phyloP scores from a whole-genome alignment of 1,140 invertebrate species.

The Euglossa dilemma region DNA sequence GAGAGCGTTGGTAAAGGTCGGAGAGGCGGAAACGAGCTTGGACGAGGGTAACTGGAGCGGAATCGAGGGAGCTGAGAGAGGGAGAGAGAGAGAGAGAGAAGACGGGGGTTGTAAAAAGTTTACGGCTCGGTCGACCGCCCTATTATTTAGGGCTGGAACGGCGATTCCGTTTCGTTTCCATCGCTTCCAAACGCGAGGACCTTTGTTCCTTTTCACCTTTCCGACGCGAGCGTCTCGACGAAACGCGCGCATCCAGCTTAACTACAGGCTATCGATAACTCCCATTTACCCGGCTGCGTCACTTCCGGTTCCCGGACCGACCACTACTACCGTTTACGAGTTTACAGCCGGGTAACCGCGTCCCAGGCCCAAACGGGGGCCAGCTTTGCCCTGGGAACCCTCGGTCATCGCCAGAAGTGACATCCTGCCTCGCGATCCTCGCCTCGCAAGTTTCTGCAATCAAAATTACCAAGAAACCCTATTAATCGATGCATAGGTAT shows the following conservation, averaged over 20 bases:
- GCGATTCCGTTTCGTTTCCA: constrained; percentile 43
- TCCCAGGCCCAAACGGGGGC: neutral
- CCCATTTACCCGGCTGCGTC: constrained; percentile 75
- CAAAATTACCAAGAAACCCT: no score
- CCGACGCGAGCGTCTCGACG: neutral
- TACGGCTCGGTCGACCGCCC: constrained; percentile 61
- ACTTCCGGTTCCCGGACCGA: constrained; percentile 76
- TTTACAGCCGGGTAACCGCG: constrained; percentile 68
- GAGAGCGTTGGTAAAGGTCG: neutral
- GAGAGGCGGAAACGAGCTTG: neutral
- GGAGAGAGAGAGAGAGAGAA: constrained; percentile 54
- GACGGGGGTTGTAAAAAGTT: constrained; percentile 74
- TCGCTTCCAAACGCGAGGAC: constrained; percentile 7
- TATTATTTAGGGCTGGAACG: constrained; percentile 65
- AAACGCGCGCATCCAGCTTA: constrained; percentile 54
- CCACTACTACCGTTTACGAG: constrained; percentile 73
- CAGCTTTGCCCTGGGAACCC: no score
- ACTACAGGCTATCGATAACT: constrained; percentile 76
- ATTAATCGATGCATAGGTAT: no score
- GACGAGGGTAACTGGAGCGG: constrained; percentile 21
- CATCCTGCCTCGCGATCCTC: no score
- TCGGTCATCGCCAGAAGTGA: no score
- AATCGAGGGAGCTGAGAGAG: neutral
- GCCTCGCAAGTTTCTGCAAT: no score
- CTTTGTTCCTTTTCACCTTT: constrained; percentile 43